Base-by-base conservation (phyloP, 2,888 invertebrate species). In the Hirtodrosophila duncani region DNA sequence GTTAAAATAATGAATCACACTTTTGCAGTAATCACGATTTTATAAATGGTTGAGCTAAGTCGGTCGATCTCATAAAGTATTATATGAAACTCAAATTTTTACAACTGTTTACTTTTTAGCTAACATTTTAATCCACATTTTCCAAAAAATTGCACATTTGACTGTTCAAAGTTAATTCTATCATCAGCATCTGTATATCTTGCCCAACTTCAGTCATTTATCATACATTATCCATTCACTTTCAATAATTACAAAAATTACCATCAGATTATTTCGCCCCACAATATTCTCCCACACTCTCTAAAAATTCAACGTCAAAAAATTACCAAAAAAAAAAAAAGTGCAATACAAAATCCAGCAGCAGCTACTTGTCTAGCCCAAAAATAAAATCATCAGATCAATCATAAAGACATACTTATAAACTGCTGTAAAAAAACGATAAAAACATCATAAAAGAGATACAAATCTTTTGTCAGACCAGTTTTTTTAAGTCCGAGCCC, bases 211-310 rank as follows among this genome's bases (percentile, higher is more conserved):
- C n/a, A 21, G 29, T 38, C 26, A 50, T 39, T 26, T 29, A 27
- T 29, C 61, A 59, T 61, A 72, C 57, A 70, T 71, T 51, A 53
- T 50, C 55, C 80, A 52, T 60, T 79, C 80, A 75, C 71, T 66
- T 75, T 66, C 67, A 58, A 58, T 67, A 51, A 50, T 75, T 63
- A 75, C 67, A 53, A 74, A 49, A 63, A 60, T 75, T 75, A 67
- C 57, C 71, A 56, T 67, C 71, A 70, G 75, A 71, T 71, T 75
- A 66, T n/a, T 34, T 5, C 1, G 34, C 7, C 20, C 9, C 7
- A 14, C 48, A 63, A 65, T 75, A 75, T 71, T 71, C 80, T 75
- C 80, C 71, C 71, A 79, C 80, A 79, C 80, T 75, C 77, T 75
- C 71, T 42, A 50, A 4, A 29, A 46, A 30, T 11, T 23, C 37